A percentile compares a stretch with the other conserved stretches of the same genome.
Evolutionary conservation across 2,888 invertebrate species (phyloP).

Genomic region (Oligia latruncula): DNA sequence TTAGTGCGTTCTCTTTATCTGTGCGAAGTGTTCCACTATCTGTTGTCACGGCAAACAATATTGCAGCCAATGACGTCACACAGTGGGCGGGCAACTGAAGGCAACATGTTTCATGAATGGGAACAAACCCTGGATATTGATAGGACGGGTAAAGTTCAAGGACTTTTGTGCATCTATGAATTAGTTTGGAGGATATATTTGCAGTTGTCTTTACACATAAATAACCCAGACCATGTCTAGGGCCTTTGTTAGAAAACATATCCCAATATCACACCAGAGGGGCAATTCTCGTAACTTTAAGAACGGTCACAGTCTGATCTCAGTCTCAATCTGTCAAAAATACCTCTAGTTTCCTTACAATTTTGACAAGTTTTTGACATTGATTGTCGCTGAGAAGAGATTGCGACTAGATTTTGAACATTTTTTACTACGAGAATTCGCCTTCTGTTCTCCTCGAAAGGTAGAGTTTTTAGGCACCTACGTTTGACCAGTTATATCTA

Average conservation of each 20-base stretch:
- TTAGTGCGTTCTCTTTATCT: constrained; percentile 64
- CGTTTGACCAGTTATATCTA: background rate
- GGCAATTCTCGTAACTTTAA: too few relatives aligned
- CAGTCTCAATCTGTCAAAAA: too few relatives aligned
- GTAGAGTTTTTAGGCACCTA: background rate
- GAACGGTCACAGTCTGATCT: too few relatives aligned
- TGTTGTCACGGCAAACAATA: constrained; percentile 56
- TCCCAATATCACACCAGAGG: background rate
- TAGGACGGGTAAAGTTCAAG: constrained; percentile 49
- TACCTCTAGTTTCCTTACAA: too few relatives aligned
- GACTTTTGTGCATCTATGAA: constrained; percentile 43
- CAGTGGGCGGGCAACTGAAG: constrained; percentile 41
- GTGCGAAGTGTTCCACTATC: constrained; percentile 49
- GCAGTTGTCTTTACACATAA: background rate
- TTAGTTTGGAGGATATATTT: background rate
- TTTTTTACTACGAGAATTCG: too few relatives aligned
- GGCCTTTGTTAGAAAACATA: background rate
- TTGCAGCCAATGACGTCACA: constrained; percentile 62
- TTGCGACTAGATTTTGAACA: too few relatives aligned
- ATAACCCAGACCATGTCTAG: background rate
- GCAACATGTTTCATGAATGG: constrained; percentile 50
- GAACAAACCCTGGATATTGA: constrained; percentile 30
- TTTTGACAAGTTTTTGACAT: too few relatives aligned
- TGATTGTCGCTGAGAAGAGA: too few relatives aligned
- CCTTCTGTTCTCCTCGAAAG: background rate